Base-by-base conservation (phyloP, 1,140 invertebrate species). In the Trachymyrmex cornetzi region DNA sequence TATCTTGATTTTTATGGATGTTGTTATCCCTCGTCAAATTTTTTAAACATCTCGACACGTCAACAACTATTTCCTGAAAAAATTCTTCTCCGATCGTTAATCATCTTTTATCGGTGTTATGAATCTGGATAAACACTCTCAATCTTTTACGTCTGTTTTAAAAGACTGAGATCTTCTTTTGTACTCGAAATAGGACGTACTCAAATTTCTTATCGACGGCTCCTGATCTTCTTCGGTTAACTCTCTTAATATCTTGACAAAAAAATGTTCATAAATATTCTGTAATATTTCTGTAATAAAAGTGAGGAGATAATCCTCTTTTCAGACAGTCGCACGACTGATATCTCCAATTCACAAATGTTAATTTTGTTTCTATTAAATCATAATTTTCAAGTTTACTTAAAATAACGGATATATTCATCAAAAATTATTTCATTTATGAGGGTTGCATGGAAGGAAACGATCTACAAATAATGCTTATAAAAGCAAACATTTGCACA, bases 401-500 rank as follows among this genome's bases (percentile, higher is more conserved):
- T 14, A 14, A 38, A 27, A 27, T 9, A 6, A 2, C 14, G 12
- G 19, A 66, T 38, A 16, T 30, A 69, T 80, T 34, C 6, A 22
- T 53, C 44, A 24, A 19, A 55, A 81, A 30, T 81, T 24, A 55
- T 50, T 79, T 61, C 38, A 50, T 61, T 63, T 30, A 16, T n/a
- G 14, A n/a, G 77, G 12, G 66, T 79, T 30, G 22, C 77, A 34
- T n/a, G 77, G 19, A 27, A 80, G 22, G 48, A 44, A n/a, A 9
- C 22, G 19, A 48, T 30, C 6, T 66, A 14, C 19, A 63, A 79
- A 85, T 59, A 87, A 87, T 59, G 50, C 53, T 57, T 64, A 34
- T 48, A 24, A 4, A 19, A 74, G 63, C 57, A 57, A 48, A 84
- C 14, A 53, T 84, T 84, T 74, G 55, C 34, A 74, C 69, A 61